Conservation (phyloP, 2,888 invertebrate genomes). For the Beris morrisii region DNA sequence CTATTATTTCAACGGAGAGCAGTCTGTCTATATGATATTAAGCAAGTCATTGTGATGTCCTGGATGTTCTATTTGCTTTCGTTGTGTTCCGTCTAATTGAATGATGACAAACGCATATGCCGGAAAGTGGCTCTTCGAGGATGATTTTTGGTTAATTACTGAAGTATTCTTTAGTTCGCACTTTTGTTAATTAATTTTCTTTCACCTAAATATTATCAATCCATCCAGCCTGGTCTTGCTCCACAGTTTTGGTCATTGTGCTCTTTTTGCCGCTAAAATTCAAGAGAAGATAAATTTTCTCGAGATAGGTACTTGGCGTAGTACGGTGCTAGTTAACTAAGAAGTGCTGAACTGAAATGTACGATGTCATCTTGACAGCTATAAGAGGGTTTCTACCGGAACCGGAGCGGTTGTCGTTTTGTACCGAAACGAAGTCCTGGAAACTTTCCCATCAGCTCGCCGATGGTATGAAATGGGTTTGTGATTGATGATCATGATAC, state of each 20-base stretch:
- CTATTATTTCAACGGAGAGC: too few species aligned
- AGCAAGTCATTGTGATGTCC: too few species aligned
- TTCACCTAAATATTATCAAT: conserved; percentile 15
- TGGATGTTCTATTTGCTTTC: too few species aligned
- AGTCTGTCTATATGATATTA: too few species aligned
- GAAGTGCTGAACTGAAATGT: conserved; percentile 20
- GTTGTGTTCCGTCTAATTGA: too few species aligned
- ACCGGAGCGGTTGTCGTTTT: neutral
- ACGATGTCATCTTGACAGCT: conserved; percentile 28
- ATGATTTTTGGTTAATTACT: conserved; percentile 4
- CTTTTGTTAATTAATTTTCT: conserved; percentile 27
- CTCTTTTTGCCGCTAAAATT: neutral
- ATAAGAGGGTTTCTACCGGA: conserved; percentile 22
- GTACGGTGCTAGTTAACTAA: conserved; percentile 17
- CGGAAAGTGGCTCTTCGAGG: neutral
- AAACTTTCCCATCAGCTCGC: neutral
- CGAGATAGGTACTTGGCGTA: conserved; percentile 10
- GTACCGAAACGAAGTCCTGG: neutral
- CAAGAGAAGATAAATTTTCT: conserved; percentile 19
- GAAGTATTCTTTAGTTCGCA: conserved; percentile 10
- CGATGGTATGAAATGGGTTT: conserved; percentile 12
- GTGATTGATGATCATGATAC: conserved; percentile 31
- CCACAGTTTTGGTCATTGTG: too few species aligned
- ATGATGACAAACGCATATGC: too few species aligned
- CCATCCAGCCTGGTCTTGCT: too few species aligned